Conservation (phyloP, 64 coral and sea anemone species). For the Platygyra sinensis region DNA sequence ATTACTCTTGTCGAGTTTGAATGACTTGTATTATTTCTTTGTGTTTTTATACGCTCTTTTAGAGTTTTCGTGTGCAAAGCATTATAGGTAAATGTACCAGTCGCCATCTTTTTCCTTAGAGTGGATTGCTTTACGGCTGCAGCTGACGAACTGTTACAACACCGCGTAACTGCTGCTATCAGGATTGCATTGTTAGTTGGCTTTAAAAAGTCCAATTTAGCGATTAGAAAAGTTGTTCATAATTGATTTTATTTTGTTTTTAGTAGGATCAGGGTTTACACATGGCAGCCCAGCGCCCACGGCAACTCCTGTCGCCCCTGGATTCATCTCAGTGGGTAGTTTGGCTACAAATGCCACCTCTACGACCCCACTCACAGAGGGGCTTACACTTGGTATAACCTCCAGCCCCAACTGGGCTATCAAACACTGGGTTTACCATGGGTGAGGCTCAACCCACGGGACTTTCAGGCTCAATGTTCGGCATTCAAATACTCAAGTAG, state of each 20-base stretch:
- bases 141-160: no score
- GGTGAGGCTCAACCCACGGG: not conserved
- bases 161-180: no score
- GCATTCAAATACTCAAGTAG: not conserved
- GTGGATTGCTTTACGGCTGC: no score
- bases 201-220: no score
- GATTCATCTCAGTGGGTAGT: not conserved
- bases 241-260: not conserved
- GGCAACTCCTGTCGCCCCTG: not conserved
- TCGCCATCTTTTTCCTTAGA: no score
- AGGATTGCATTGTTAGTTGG: no score
- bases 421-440: conserved; percentile 29
- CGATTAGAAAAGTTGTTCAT: no score
- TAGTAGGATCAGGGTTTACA: not conserved
- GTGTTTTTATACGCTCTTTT: no score
- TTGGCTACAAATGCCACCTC: not conserved
- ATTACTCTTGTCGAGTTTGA: no score
- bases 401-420: not conserved
- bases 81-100: no score
- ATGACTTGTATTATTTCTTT: no score
- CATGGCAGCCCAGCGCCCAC: conserved; percentile 28
- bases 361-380: not conserved
- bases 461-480: not conserved
- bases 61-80: no score
- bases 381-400: conserved; percentile 23